Conservation (phyloP, 2,888 invertebrate species). For the Drosophila recens region DNA sequence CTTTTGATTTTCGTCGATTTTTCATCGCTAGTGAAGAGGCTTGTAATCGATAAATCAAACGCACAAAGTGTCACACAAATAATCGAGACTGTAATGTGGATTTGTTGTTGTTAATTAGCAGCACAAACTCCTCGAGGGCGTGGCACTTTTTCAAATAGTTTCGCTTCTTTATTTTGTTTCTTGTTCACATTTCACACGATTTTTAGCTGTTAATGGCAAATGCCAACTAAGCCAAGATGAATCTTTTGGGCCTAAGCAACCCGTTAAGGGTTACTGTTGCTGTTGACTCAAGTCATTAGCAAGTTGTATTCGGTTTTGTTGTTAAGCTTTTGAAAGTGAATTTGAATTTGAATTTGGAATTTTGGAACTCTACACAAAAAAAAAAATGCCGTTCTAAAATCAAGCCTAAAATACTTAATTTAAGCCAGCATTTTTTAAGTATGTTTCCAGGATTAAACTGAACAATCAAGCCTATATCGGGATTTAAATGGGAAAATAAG, state of each 20-base stretch:
- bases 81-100: not conserved
- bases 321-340: constrained; percentile 59
- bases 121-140: constrained; percentile 28
- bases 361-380: constrained; percentile 18
- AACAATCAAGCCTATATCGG: too few species aligned
- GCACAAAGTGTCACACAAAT: not conserved
- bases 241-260: not conserved
- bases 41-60: not conserved
- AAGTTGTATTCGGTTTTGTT: constrained; percentile 10
- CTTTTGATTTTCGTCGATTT: too few species aligned
- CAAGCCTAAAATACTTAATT: too few species aligned
- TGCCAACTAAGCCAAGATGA: constrained; percentile 25
- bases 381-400: too few species aligned
- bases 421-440: too few species aligned
- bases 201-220: constrained; percentile 57
- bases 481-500: too few species aligned
- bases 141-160: constrained; percentile 47
- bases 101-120: constrained; percentile 47
- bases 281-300: constrained; percentile 43
- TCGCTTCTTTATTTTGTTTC: constrained; percentile 55
- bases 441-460: too few species aligned
- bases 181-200: constrained; percentile 50
- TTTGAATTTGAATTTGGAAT: constrained; percentile 7
- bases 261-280: constrained; percentile 23
- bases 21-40: too few species aligned